These are phyloP conservation scores for Drosophila greeni DNA, from an alignment of 2,888 invertebrate genomes.

Conservation along the genomic window DNA sequence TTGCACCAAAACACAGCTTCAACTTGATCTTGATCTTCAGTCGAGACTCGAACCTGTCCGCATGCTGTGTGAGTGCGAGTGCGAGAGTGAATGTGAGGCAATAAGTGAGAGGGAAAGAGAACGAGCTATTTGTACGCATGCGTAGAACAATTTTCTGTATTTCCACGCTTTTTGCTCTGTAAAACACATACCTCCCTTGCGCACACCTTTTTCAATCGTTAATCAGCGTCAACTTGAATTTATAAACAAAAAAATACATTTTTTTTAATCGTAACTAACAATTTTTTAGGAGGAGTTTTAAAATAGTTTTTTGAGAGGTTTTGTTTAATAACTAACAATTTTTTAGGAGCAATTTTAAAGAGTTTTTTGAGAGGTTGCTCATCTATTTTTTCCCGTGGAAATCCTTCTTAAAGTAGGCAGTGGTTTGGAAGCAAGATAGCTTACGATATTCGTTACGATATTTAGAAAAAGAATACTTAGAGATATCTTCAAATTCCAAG, in stretches of 20 bases:
- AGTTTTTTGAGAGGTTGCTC: neutral
- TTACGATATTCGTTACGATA: neutral
- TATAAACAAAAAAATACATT: neutral
- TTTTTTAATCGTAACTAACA: neutral
- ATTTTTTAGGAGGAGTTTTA: too few relatives aligned
- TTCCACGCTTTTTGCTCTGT: conserved; percentile 23
- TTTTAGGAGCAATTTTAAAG: too few relatives aligned
- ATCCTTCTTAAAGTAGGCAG: neutral
- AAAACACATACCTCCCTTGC: conserved; percentile 15
- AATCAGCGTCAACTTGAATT: neutral
- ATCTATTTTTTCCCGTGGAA: neutral
- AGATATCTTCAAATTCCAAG: neutral
- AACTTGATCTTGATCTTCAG: conserved; percentile 22
- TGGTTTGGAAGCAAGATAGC: too few relatives aligned
- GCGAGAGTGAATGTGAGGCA: conserved; percentile 11
- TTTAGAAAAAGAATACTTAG: neutral
- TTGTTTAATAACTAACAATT: too few relatives aligned
- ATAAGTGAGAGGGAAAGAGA: conserved; percentile 2
- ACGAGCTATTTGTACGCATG: conserved; percentile 28
- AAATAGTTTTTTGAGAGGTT: neutral
- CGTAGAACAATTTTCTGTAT: conserved; percentile 18
- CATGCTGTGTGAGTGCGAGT: conserved; percentile 20
- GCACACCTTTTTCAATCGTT: neutral
- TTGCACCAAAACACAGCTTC: conserved; percentile 29
- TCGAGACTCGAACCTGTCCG: conserved; percentile 20